phyloP scores from a whole-genome alignment of 2,113 vertebrate genomes.

The Girardinichthys multiradiatus region DNA sequence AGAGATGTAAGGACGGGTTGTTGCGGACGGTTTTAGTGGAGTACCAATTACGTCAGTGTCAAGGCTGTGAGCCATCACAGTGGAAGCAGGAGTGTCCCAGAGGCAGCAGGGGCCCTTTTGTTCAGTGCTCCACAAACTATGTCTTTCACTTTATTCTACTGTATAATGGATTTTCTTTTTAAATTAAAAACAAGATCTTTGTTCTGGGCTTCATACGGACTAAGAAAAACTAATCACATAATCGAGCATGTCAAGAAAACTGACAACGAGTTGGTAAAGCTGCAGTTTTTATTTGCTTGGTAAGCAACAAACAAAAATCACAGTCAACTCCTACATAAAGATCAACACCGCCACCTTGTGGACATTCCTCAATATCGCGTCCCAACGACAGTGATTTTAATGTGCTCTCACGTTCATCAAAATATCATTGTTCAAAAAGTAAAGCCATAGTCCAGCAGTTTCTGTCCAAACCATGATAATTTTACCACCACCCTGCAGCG shows the following conservation, averaged over 20 bases:
- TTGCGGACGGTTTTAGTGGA: constrained; percentile 79
- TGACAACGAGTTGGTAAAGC: constrained; percentile 14
- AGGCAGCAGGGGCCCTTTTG: constrained; percentile 26
- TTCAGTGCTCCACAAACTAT: constrained; percentile 4
- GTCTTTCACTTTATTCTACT: constrained; percentile 8
- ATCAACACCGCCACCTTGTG: constrained; percentile 64
- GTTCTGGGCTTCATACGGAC: no score
- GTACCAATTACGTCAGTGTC: constrained; percentile 80
- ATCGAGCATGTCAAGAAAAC: neutral
- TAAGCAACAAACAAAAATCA: constrained; percentile 23
- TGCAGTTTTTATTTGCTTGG: constrained; percentile 58
- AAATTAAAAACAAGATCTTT: neutral
- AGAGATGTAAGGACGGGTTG: constrained; percentile 69
- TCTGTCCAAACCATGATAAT: neutral
- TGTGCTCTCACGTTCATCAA: neutral
- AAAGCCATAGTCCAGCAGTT: no score
- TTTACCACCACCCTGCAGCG: no score
- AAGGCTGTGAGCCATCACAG: constrained; percentile 68
- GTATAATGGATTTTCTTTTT: neutral
- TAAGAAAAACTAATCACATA: neutral
- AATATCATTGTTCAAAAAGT: no score
- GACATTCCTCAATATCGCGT: constrained; percentile 11
- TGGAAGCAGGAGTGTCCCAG: constrained; percentile 50
- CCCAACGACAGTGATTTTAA: neutral
- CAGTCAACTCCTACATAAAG: neutral